These are phyloP conservation scores for Solenopsis fugax DNA, from an alignment of 1,140 invertebrate genomes.

Conservation along the genomic window DNA sequence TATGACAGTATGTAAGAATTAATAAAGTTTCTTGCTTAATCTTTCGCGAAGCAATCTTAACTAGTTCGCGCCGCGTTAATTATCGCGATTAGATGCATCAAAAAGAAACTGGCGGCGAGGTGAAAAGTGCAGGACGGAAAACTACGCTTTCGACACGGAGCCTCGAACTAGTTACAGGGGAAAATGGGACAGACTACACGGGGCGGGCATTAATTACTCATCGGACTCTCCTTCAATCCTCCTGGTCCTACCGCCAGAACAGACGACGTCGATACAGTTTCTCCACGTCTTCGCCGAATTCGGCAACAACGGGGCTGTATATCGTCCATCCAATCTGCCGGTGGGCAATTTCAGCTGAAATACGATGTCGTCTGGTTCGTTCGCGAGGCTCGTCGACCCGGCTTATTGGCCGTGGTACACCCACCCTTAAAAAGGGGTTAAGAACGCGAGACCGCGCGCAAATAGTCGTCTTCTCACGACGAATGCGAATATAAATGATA, in stretches of 20 bases:
- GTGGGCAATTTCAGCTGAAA: slow-evolving; percentile 86
- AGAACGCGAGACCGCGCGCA: slow-evolving; percentile 74
- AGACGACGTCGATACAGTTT: slow-evolving; percentile 68
- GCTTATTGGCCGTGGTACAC: slow-evolving; percentile 78
- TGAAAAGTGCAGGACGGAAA: background rate
- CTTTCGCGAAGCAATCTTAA: background rate
- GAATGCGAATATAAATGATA: slow-evolving; percentile 6
- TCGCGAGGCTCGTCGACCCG: slow-evolving; percentile 78
- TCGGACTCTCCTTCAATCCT: slow-evolving; percentile 71
- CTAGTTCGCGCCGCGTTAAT: background rate
- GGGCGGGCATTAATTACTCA: slow-evolving; percentile 68
- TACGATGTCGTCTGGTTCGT: slow-evolving; percentile 86
- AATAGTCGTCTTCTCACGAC: slow-evolving; percentile 15
- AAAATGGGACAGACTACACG: slow-evolving; percentile 32
- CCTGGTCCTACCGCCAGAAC: slow-evolving; percentile 29
- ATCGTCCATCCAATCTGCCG: slow-evolving; percentile 87
- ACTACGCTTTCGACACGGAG: slow-evolving; percentile 17
- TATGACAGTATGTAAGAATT: background rate
- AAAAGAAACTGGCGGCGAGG: background rate
- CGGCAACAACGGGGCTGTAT: slow-evolving; percentile 82
- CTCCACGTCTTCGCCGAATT: slow-evolving; percentile 78
- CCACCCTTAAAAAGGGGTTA: slow-evolving; percentile 83
- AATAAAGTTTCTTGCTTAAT: background rate
- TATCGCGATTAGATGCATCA: background rate
- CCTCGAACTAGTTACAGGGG: slow-evolving; percentile 41